These are phyloP conservation scores for Buphagus erythrorhynchus DNA, from an alignment of 2,797 vertebrate species.

Conservation along the genomic window DNA sequence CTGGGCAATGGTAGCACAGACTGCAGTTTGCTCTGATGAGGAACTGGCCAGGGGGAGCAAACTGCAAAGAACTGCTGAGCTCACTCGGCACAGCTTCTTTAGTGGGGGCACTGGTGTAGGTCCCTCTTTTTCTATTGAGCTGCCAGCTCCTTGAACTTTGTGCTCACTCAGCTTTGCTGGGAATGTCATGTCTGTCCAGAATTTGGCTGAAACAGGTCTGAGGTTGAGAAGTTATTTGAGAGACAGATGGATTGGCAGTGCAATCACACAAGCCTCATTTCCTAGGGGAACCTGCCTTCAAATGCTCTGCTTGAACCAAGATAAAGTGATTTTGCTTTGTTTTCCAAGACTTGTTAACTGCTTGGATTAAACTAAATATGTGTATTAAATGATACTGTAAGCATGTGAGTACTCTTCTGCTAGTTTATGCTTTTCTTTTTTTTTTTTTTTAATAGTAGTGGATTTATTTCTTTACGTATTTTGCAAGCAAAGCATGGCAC, in stretches of 20 bases:
- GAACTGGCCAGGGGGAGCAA: not conserved
- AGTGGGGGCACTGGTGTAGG: not conserved
- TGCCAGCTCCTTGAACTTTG: slow-evolving; percentile 12
- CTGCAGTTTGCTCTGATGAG: not conserved
- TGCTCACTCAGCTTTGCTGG: not conserved
- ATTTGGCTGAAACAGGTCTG: not conserved
- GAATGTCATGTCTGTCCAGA: not conserved
- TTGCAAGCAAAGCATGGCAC: not conserved
- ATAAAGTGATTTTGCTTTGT: slow-evolving; percentile 12
- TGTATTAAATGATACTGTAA: not conserved
- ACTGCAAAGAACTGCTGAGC: slow-evolving; percentile 14
- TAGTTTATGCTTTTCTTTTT: not conserved
- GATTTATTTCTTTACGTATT: not conserved
- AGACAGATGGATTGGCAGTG: slow-evolving; percentile 11
- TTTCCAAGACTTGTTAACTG: slow-evolving; percentile 10
- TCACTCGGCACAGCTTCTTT: not conserved
- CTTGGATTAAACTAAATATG: not conserved
- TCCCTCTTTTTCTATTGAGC: not conserved
- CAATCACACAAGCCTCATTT: not conserved
- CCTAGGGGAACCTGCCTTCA: slow-evolving; percentile 36
- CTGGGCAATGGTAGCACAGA: not conserved
- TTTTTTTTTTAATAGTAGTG: not conserved
- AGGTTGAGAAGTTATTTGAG: not conserved
- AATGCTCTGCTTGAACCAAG: slow-evolving; percentile 17
- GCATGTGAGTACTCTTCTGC: not conserved